Evolutionary conservation across 2,888 invertebrate species (phyloP).

Genomic region (Diaphora mendica): DNA sequence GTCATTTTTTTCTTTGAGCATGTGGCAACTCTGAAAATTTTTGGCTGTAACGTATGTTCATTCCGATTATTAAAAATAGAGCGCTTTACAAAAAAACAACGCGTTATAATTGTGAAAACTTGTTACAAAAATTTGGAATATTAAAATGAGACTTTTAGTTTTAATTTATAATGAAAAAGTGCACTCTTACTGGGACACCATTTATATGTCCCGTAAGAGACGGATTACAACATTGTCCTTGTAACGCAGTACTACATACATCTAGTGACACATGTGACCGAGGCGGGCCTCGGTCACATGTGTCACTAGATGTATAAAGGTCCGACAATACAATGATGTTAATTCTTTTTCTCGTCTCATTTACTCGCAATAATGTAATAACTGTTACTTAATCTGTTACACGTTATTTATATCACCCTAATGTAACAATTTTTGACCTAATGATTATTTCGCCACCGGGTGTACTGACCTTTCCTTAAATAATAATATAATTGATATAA

Average conservation of each 20-base stretch:
- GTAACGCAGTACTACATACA: no score
- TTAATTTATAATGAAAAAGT: no score
- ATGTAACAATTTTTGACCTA: conserved; percentile 15
- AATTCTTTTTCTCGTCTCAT: conserved; percentile 14
- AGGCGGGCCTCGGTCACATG: not conserved
- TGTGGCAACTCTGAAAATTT: no score
- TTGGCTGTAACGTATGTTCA: no score
- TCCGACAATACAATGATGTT: conserved; percentile 17
- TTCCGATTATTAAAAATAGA: no score
- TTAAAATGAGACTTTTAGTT: no score
- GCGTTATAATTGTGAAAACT: no score
- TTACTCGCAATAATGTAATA: conserved; percentile 16
- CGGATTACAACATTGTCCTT: not conserved
- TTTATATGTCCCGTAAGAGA: not conserved
- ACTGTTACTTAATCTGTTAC: conserved; percentile 22
- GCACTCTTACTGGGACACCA: no score
- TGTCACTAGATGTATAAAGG: not conserved
- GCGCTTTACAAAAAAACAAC: no score
- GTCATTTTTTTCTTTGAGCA: no score
- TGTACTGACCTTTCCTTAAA: conserved; percentile 15
- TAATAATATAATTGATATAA: conserved; percentile 17
- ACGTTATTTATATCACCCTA: conserved; percentile 11
- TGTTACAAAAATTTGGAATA: no score
- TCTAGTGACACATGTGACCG: no score
- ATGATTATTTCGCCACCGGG: conserved; percentile 17